Conservation (phyloP, 2,113 vertebrate genomes). For the Poeciliopsis retropinna region DNA sequence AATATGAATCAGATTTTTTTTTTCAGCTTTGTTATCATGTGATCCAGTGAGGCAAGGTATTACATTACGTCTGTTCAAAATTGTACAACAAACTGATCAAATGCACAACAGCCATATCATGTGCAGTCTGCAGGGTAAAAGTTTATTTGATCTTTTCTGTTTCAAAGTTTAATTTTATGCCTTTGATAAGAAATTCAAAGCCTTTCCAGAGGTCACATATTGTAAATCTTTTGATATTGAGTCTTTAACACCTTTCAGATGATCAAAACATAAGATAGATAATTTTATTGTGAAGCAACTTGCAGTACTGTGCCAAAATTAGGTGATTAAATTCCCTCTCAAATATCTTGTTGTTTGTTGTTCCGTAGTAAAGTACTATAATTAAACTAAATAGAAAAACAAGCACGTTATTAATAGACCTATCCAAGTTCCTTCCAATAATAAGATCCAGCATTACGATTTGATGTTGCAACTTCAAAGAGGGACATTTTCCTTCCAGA, state of each 20-base stretch:
- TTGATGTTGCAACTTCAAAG: conserved; percentile 55
- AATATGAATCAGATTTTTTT: conserved; percentile 26
- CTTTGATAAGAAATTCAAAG: conserved; percentile 54
- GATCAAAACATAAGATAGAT: conserved; percentile 16
- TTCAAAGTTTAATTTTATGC: conserved; percentile 49
- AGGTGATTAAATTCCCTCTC: not conserved
- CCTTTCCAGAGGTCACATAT: conserved; percentile 45
- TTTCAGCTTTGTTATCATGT: conserved; percentile 11
- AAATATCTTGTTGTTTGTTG: conserved; percentile 4
- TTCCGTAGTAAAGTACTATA: not conserved
- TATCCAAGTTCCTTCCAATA: conserved; percentile 12
- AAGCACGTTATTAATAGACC: conserved; percentile 21
- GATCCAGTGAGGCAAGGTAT: not conserved
- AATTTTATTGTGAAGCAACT: conserved; percentile 15
- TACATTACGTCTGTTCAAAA: conserved; percentile 22
- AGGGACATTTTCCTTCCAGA: conserved; percentile 58
- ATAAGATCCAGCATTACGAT: conserved; percentile 32
- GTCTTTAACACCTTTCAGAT: conserved; percentile 13
- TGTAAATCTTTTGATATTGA: conserved; percentile 47
- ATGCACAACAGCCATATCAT: conserved; percentile 26
- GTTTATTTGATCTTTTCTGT: conserved; percentile 43
- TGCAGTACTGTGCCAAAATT: not conserved
- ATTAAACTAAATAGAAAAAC: conserved; percentile 6
- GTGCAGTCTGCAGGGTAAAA: conserved; percentile 28
- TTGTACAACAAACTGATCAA: conserved; percentile 12